phyloP scores from a whole-genome alignment of 2,888 invertebrate genomes.

The Tipula lateralis region DNA sequence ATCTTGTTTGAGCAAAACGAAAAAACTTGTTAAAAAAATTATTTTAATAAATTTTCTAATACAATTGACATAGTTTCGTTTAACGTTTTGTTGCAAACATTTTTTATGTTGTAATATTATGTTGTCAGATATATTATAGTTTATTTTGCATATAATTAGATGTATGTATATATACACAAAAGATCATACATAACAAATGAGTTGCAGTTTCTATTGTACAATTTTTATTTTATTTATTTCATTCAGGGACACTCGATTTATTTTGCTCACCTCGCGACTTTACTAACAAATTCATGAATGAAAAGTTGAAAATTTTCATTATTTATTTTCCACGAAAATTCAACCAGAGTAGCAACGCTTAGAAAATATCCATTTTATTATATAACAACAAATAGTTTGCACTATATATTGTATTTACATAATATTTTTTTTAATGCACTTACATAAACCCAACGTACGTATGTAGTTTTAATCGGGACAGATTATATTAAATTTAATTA shows the following conservation, averaged over 20 bases:
- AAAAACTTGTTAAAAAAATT: not conserved
- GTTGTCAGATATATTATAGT: not conserved
- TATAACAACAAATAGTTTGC: not conserved
- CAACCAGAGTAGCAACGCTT: not conserved
- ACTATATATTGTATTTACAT: not conserved
- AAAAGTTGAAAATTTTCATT: not conserved
- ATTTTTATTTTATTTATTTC: not conserved
- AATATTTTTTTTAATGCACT: not conserved
- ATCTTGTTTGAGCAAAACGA: not conserved
- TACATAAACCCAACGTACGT: not conserved
- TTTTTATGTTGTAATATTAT: not conserved
- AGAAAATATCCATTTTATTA: not conserved
- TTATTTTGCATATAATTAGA: not conserved
- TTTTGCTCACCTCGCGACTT: not conserved
- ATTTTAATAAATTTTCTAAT: constrained; percentile 14
- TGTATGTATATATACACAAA: not conserved
- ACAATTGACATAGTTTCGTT: constrained; percentile 9
- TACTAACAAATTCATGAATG: not conserved
- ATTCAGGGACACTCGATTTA: not conserved
- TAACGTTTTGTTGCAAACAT: not conserved
- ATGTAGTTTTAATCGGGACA: not conserved
- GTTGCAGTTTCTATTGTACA: not conserved
- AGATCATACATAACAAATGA: not conserved
- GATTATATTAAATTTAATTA: not conserved
- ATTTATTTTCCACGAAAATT: not conserved